Base-by-base conservation (phyloP, 2,797 vertebrate genomes). In the Sebastes alutus region DNA sequence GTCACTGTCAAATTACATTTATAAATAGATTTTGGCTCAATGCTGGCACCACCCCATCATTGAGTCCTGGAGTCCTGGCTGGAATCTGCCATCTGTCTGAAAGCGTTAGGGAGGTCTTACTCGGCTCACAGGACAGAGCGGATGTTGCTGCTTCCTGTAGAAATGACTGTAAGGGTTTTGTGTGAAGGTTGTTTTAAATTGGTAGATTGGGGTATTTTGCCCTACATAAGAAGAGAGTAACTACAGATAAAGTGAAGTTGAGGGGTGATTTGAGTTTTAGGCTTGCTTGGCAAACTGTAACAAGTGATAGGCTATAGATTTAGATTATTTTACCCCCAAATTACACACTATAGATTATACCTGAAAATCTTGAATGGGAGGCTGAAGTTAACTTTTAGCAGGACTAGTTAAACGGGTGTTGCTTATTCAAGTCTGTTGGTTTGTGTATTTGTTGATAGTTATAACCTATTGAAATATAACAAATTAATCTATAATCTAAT, bases 1-100 rank as follows among this genome's bases (percentile, higher is more conserved):
- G 87, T 92, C 87, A 83, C 85, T 89, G 88, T 93, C 87, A 90
- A 93, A 92, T 93, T 80, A 85, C 58, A 81, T 93, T 83, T 93
- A 93, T 92, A 91, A 94, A 94, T 93, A 94, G 92, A 90, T 76
- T 79, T 88, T 77, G 86, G 84, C 88, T 88, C 68, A 55, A 49
- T 64, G 65, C 77, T 88, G 88, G 82, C 87, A 81, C 75, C 77
- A 52, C 49, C 81, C 82, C 84, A 78, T 91, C 80, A 85, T 29
- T 54, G 67, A 86, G 86, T 87, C 81, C 86, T 79, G 66, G 84
- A 88, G 86, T 78, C 67, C 77, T 86, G 89, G 87, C 86, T 86
- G 75, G 78, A 91, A 88, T 81, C 86, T 86, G 72, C 90, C 88
- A 88, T 90, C 90, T 90, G 92, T 91, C 87, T 87, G 64, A 76